phyloP scores from a whole-genome alignment of 2,888 invertebrate species.

The Stenodema calcarata region DNA sequence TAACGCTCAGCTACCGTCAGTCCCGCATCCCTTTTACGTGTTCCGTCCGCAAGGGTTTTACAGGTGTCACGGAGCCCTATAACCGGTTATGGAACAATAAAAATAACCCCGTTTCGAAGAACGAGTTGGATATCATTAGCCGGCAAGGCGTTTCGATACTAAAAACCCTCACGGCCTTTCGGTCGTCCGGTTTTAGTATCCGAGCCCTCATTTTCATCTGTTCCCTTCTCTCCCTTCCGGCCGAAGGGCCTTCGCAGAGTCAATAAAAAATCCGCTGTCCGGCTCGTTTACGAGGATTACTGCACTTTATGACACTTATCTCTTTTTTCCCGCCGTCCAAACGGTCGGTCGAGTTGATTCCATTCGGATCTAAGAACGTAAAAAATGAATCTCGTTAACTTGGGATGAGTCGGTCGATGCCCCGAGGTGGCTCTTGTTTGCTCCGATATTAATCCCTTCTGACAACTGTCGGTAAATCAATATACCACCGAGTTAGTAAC shows the following conservation, averaged over 20 bases:
- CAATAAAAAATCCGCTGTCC: background rate
- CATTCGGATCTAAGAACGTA: background rate
- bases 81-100: slow-evolving; percentile 14
- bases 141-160: slow-evolving; percentile 8
- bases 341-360: background rate
- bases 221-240: background rate
- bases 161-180: slow-evolving; percentile 17
- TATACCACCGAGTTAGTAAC: background rate
- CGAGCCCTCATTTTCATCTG: background rate
- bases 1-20: too few species aligned
- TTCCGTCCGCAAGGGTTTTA: background rate
- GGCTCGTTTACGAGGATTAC: background rate
- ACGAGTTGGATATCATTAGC: background rate
- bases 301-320: background rate
- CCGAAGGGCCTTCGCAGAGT: background rate
- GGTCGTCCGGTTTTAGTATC: slow-evolving; percentile 29
- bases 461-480: background rate
- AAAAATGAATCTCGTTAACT: background rate
- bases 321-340: background rate
- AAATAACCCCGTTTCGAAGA: background rate
- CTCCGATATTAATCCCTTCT: background rate
- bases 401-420: background rate
- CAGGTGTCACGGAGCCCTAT: background rate
- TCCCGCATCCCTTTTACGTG: background rate
- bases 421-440: background rate